Conservation (phyloP, 2,113 vertebrate species). For the Nothobranchius kuhntae region DNA sequence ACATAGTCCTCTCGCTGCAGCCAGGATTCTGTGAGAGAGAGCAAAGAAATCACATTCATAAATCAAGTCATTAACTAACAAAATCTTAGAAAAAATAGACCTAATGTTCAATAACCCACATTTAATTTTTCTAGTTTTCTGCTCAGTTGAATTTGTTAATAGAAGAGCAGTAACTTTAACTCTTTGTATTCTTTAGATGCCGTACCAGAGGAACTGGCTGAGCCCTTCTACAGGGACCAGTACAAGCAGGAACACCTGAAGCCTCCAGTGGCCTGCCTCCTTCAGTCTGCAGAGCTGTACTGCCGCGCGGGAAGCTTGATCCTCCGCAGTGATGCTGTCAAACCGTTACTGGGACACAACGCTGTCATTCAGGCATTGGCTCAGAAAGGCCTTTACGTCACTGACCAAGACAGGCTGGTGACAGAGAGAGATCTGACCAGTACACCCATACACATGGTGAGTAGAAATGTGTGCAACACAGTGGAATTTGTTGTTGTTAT, state of each 20-base stretch:
- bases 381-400: conserved; percentile 97
- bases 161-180: conserved; percentile 8
- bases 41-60: no score
- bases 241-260: conserved; percentile 98
- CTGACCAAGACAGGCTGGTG: conserved; percentile 93
- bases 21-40: no score
- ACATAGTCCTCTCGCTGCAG: no score
- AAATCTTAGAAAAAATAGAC: no score
- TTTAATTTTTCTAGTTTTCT: no score
- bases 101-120: no score
- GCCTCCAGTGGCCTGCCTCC: conserved; percentile 90
- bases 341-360: conserved; percentile 94
- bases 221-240: conserved; percentile 96
- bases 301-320: conserved; percentile 97
- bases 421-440: conserved; percentile 93
- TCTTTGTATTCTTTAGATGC: conserved; percentile 80
- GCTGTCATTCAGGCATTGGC: conserved; percentile 98
- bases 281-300: conserved; percentile 96
- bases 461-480: conserved; percentile 34
- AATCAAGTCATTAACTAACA: no score
- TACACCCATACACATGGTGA: conserved; percentile 97
- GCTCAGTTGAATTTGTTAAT: no score
- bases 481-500: no score
- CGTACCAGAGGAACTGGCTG: conserved; percentile 89
- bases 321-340: conserved; percentile 94